Conservation (phyloP, 2,888 invertebrate species). For the Escarpia spicata region DNA sequence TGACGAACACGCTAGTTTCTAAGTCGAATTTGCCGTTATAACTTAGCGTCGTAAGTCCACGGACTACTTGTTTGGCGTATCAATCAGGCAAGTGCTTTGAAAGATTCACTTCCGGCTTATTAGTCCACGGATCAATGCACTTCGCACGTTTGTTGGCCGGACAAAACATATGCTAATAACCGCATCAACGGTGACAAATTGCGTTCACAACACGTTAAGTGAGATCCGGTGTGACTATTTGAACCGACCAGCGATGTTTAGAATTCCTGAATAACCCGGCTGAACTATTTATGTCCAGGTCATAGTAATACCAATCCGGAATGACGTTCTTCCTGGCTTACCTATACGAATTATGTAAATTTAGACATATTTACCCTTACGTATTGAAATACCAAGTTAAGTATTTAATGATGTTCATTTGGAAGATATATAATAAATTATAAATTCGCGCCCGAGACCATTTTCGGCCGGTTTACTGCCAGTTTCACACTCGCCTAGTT, state of each 20-base stretch:
- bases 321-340: neutral
- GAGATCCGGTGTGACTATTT: neutral
- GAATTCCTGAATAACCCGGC: neutral
- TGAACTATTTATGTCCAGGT: neutral
- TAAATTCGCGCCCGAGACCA: neutral
- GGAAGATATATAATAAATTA: neutral
- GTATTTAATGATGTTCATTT: neutral
- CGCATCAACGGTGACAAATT: neutral
- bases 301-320: neutral
- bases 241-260: neutral
- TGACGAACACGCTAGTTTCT: neutral
- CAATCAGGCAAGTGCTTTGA: neutral
- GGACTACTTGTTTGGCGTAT: neutral
- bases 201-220: neutral
- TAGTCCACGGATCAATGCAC: neutral
- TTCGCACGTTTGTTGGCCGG: conserved; percentile 13
- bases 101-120: neutral
- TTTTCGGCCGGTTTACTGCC: neutral
- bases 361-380: neutral
- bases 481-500: neutral
- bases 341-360: neutral
- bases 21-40: neutral
- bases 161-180: conserved; percentile 13
- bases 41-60: neutral
- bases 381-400: neutral